These are phyloP conservation scores for Corythornis leucogaster DNA, from an alignment of 2,797 vertebrate genomes.

Conservation along the genomic window DNA sequence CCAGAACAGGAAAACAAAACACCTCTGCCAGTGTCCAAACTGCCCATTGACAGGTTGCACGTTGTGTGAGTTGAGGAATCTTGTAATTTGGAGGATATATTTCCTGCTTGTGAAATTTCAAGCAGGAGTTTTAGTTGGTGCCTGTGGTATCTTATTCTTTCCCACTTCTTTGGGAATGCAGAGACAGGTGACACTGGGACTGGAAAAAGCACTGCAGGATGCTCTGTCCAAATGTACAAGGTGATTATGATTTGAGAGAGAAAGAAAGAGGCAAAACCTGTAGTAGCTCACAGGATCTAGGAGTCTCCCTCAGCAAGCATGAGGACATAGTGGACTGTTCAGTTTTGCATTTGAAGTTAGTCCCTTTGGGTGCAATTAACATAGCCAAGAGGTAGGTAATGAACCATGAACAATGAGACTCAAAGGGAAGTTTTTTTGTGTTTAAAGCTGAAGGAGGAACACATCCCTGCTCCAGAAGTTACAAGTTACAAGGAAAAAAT, in stretches of 20 bases:
- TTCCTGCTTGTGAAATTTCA: not conserved
- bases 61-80: not conserved
- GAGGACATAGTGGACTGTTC: not conserved
- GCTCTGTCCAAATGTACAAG: not conserved
- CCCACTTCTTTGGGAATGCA: not conserved
- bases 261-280: not conserved
- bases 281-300: not conserved
- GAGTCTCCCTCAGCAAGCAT: not conserved
- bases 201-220: not conserved
- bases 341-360: not conserved
- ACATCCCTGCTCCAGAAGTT: not conserved
- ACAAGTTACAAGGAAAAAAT: not conserved
- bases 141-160: not conserved
- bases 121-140: not conserved
- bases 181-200: not conserved
- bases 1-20: not conserved
- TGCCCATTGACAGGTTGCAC: not conserved
- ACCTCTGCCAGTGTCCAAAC: not conserved
- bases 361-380: not conserved
- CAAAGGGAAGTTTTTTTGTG: not conserved
- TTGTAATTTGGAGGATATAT: not conserved
- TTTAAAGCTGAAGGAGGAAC: not conserved
- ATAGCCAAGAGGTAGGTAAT: not conserved
- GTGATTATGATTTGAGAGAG: not conserved
- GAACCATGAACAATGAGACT: not conserved